phyloP scores from a whole-genome alignment of 2,797 vertebrate genomes.

The Notolabrus celidotus region DNA sequence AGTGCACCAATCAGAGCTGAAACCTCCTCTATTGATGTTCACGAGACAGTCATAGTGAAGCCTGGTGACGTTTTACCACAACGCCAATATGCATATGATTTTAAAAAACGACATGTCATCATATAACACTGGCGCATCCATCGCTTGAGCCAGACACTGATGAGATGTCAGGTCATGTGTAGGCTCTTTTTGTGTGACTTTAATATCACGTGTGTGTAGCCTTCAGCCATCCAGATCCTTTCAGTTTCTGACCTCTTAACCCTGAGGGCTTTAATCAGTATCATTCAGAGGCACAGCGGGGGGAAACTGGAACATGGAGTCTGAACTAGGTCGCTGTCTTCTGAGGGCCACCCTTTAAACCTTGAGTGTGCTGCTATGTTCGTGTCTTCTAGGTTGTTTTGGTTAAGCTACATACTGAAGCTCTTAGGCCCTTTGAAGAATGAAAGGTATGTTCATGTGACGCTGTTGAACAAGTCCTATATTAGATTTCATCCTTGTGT shows the following conservation, averaged over 20 bases:
- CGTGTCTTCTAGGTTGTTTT: constrained; percentile 32
- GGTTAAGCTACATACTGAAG: constrained; percentile 2
- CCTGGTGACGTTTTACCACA: constrained; percentile 7
- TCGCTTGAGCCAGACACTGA: constrained; percentile 1
- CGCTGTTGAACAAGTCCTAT: constrained; percentile 11
- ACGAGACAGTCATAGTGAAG: constrained; percentile 10
- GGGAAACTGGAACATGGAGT: constrained; percentile 64
- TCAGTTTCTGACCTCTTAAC: constrained; percentile 47
- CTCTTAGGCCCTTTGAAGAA: constrained; percentile 34
- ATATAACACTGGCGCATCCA: background rate
- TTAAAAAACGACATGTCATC: background rate
- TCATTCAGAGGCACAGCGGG: constrained; percentile 62
- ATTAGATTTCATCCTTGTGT: constrained; percentile 21
- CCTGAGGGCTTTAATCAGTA: constrained; percentile 51
- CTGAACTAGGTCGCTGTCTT: constrained; percentile 69
- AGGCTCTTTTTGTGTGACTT: background rate
- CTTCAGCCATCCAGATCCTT: constrained; percentile 15
- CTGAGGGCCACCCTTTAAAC: constrained; percentile 50
- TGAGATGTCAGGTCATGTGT: background rate
- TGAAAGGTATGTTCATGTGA: constrained; percentile 47
- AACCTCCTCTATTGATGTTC: constrained; percentile 31
- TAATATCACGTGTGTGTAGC: constrained; percentile 9
- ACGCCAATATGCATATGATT: background rate
- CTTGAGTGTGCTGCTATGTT: constrained; percentile 18
- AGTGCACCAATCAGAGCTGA: constrained; percentile 53